Percentiles rank a stretch among this genome's conserved stretches.
phyloP scores from a whole-genome alignment of 2,113 vertebrate species.

The Rana temporaria region DNA sequence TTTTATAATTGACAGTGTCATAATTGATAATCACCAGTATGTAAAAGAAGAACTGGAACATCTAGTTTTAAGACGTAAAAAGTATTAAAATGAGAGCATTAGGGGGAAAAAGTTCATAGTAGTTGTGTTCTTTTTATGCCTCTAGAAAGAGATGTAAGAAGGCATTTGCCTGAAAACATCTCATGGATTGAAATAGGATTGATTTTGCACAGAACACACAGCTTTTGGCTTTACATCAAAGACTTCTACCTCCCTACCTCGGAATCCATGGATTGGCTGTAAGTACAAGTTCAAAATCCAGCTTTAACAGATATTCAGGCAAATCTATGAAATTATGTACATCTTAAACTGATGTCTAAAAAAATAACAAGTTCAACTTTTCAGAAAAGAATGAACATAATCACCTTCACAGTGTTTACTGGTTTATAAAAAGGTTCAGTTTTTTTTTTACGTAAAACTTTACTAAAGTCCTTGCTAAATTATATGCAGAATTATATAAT shows the following conservation, averaged over 20 bases:
- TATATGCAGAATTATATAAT: too few relatives aligned
- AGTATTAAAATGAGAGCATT: not conserved
- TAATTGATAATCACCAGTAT: not conserved
- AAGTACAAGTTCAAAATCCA: conserved; percentile 36
- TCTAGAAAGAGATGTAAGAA: not conserved
- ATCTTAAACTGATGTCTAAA: not conserved
- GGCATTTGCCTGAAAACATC: conserved; percentile 25
- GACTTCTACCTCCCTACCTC: conserved; percentile 7
- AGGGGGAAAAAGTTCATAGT: not conserved
- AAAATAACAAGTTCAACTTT: conserved; percentile 10
- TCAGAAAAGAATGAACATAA: not conserved
- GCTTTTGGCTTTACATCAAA: conserved; percentile 51
- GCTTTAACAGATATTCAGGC: conserved; percentile 2
- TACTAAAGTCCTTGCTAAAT: not conserved
- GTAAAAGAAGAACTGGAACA: not conserved
- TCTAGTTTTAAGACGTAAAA: not conserved
- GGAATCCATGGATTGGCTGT: conserved; percentile 3
- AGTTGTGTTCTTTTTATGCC: conserved; percentile 4
- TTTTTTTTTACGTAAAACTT: not conserved
- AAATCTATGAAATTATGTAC: conserved; percentile 15
- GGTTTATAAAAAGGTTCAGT: not conserved
- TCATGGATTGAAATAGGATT: conserved; percentile 45
- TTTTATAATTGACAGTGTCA: not conserved
- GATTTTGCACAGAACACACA: conserved; percentile 18
- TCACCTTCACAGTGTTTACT: not conserved